Evolutionary conservation across 2,888 invertebrate genomes (phyloP), one percentile per base, ranked within the genome.

Genomic region (Chloroclysta siterata): DNA sequence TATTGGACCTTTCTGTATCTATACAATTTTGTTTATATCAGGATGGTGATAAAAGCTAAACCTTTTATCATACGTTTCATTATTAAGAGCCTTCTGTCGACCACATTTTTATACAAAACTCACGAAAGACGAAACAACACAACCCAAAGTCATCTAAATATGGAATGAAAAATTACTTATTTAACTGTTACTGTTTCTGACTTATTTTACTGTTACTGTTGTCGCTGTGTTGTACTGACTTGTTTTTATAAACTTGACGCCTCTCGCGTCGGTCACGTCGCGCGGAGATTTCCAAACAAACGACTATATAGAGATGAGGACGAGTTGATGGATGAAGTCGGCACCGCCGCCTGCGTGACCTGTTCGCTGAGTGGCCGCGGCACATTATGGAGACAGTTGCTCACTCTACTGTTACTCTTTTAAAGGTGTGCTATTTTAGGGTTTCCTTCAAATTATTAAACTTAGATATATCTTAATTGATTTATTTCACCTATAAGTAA

Each of bases 311-410:
- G 63, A 65, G 62, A 60, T 52, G 63, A 62, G 64, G 59, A 51
- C 59, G 52, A 60, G 50, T 53, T 68, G 68, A 68, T 65, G 65
- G 68, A 68, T 68, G 68, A 52, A 62, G 64, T 55, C 29, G 50
- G 48, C 22, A 46, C 53, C 58, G 44, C n/a, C 56, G 53, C 42
- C 59, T 13, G 63, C 66, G 66, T 60, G 60, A 60, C 62, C 17
- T 15, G 53, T 42, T 52, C 39, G 51, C 53, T 14, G 53, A 52
- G n/a, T 15, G 15, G 15, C 44, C 52, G 15, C 7, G 55, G 36
- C 15, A 10, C 13, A 11, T n/a, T n/a, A n/a, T 3, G 33, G 15
- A 5, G 46, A 48, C 36, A 22, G 39, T 15, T 60, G 11, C 2
- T 22, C 28, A 57, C n/a, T 22, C 13, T 44, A 42, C 13, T 13